phyloP scores from a whole-genome alignment of 2,797 vertebrate genomes.

The Aldrovandia affinis region DNA sequence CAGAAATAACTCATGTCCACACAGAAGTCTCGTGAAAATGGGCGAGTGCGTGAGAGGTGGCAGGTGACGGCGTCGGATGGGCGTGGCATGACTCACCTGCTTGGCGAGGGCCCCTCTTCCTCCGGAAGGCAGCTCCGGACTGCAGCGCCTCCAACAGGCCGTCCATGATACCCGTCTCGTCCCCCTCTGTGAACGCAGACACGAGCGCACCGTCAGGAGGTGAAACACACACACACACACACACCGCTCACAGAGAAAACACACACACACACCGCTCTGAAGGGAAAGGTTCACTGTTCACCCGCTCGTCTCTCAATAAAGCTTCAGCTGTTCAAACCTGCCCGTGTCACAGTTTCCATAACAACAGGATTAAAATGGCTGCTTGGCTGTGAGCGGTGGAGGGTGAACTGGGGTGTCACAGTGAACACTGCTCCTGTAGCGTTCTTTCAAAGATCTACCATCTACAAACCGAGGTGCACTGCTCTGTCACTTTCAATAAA shows the following conservation, averaged over 20 bases:
- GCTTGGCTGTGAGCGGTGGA: conserved; percentile 2
- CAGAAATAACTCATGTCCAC: background rate
- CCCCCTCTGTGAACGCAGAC: conserved; percentile 70
- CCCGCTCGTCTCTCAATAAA: background rate
- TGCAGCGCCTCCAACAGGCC: conserved; percentile 81
- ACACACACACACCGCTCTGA: background rate
- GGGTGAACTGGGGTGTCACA: background rate
- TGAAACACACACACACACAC: conserved; percentile 29
- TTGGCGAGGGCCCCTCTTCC: conserved; percentile 80
- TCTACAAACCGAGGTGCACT: background rate
- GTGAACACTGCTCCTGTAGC: too few relatives aligned
- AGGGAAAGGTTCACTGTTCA: background rate
- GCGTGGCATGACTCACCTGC: conserved; percentile 65
- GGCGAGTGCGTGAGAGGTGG: background rate
- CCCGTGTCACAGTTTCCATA: conserved; percentile 1
- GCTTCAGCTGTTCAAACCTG: conserved; percentile 2
- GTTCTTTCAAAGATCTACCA: background rate
- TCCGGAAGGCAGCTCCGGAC: conserved; percentile 79
- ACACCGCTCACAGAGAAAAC: background rate
- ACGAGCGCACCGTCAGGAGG: conserved; percentile 41
- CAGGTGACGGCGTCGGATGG: background rate
- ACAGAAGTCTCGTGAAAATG: too few relatives aligned
- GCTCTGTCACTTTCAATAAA: background rate
- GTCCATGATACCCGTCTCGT: conserved; percentile 82
- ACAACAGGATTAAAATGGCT: conserved; percentile 16